phyloP scores from a whole-genome alignment of 2,888 invertebrate genomes.

The Iphiclides podalirius region DNA sequence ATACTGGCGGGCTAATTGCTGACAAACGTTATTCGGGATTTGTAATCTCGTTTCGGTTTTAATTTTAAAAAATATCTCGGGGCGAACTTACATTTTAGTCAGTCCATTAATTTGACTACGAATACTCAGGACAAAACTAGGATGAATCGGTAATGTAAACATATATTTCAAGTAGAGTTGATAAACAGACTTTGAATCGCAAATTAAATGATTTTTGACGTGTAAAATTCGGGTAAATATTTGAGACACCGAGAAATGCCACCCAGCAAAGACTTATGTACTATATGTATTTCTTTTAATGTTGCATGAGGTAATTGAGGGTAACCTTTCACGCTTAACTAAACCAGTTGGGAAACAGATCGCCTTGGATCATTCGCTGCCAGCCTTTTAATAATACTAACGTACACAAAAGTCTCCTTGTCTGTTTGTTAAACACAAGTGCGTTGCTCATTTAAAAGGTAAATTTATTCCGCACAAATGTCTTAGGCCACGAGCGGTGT shows the following conservation, averaged over 20 bases:
- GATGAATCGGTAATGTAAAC: too few species aligned
- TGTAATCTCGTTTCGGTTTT: not conserved
- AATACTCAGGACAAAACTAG: too few species aligned
- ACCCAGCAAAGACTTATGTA: not conserved
- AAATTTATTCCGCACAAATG: constrained; percentile 71
- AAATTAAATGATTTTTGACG: too few species aligned
- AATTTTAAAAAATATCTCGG: not conserved
- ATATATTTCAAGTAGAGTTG: too few species aligned
- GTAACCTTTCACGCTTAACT: constrained; percentile 7
- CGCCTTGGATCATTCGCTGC: constrained; percentile 16
- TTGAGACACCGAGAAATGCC: too few species aligned
- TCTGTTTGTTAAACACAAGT: constrained; percentile 45
- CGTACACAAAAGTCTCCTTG: constrained; percentile 36
- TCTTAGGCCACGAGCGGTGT: constrained; percentile 40
- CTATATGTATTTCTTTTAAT: not conserved
- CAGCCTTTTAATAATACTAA: constrained; percentile 20
- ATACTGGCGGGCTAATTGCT: not conserved
- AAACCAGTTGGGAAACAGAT: constrained; percentile 16
- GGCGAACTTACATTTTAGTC: not conserved
- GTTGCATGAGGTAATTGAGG: too few species aligned
- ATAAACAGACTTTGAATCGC: too few species aligned
- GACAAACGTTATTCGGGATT: not conserved
- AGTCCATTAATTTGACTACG: too few species aligned
- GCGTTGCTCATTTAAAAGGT: constrained; percentile 51
- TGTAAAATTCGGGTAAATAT: too few species aligned